Evolutionary conservation across 92 coral and sea anemone species (phyloP).

Genomic region (Paragorgia papillata): DNA sequence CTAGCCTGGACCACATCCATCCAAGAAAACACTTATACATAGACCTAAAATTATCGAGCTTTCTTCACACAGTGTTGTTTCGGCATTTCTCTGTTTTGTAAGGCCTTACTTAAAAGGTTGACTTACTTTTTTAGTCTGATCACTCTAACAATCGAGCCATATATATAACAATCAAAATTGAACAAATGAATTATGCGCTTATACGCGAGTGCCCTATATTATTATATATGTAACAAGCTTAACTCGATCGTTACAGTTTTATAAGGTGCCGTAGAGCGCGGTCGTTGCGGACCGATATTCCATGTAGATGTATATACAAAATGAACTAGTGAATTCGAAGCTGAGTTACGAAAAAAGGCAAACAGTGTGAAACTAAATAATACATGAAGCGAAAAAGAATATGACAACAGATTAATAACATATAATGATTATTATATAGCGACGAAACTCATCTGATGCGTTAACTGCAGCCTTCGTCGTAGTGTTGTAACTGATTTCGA

Average conservation of each 20-base stretch:
- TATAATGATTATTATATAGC: conserved; percentile 10
- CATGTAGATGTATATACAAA: neutral
- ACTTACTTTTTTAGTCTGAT: neutral
- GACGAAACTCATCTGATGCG: neutral
- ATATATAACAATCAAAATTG: neutral
- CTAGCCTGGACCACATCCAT: no score
- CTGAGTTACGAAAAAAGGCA: neutral
- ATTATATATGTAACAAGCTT: neutral
- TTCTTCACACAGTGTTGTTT: no score
- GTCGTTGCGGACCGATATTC: neutral
- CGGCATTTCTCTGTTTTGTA: no score
- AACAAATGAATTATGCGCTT: neutral
- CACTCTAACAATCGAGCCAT: neutral
- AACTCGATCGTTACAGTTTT: neutral
- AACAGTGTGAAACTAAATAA: conserved; percentile 24
- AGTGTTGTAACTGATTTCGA: neutral
- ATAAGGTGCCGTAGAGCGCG: no score
- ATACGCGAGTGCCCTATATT: neutral
- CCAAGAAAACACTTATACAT: no score
- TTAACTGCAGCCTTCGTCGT: neutral
- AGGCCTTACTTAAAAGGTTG: no score
- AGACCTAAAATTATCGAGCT: no score
- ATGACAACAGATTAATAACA: conserved; percentile 16
- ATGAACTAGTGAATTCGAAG: neutral
- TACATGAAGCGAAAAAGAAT: conserved; percentile 36